Base-by-base conservation (phyloP, 2,888 invertebrate species). In the Incurvaria masculella region DNA sequence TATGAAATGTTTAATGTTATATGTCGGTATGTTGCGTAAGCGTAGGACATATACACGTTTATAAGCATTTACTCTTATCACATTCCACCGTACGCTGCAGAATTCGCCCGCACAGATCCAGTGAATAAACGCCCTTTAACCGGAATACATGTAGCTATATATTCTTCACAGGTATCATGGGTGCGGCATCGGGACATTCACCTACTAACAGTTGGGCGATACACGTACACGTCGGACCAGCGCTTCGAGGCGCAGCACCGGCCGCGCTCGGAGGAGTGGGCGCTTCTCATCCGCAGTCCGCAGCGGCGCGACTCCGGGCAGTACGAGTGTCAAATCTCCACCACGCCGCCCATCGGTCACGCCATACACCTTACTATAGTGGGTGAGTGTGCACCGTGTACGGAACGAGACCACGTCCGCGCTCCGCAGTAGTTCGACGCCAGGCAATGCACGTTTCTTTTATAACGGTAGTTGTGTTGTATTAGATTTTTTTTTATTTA, bases 281-380 rank as follows among this genome's bases (percentile, higher is more conserved):
- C 89, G 45, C 73, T 93, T 50, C 84, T 87, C 51, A 76, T 75
- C 49, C 70, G 76, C 57, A 75, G 73, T 55, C 76, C 76, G 38
- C 92, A 92, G 71, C 83, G 92, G 44, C 91, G 93, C 61, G 91
- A 92, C 68, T 91, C 91, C 41, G 83, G 91, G 55, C 91, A 89
- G 60, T 94, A 94, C 70, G 93, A 94, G 79, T 94, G 93, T 68
- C 94, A 94, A 80, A 91, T 94, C 66, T 91, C 91, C 57, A 93
- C 93, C 46, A 93, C 93, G 53, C 93, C 93, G 45, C 92, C 92
- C 50, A 86, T 91, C 45, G 91, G 92, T 40, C 90, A 91, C 68
- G 86, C 88, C 20, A 86, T 93, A 49, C 86, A 84, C 64, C 82
- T 93, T 52, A 89, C 85, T 57, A 89, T 93, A 63, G 89, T 93